Percentiles rank a stretch among this genome's conserved stretches.
Evolutionary conservation across 1,140 invertebrate genomes (phyloP).

Genomic region (Bombus superbus): DNA sequence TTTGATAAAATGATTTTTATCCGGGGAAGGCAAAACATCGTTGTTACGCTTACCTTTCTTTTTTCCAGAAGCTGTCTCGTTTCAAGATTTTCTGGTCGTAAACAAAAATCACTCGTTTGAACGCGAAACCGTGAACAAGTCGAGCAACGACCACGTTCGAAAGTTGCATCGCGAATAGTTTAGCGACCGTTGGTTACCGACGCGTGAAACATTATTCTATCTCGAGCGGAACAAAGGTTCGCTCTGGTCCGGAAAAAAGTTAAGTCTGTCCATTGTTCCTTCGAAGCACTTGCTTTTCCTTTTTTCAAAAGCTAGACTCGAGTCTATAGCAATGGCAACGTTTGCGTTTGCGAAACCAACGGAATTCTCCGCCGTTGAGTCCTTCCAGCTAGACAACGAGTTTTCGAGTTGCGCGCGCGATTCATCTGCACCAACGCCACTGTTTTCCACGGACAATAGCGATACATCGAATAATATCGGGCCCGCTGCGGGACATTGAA

Average conservation of each 20-base stretch:
- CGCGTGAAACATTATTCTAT: slow-evolving; percentile 13
- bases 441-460: slow-evolving; percentile 40
- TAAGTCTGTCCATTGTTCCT: slow-evolving; percentile 3
- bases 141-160: neutral
- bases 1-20: neutral
- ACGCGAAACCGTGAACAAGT: neutral
- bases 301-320: neutral
- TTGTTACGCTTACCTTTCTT: no score
- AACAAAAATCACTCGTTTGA: neutral
- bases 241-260: neutral
- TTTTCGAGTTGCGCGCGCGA: slow-evolving; percentile 10
- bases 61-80: neutral
- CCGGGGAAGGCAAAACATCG: neutral
- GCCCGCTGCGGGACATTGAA: neutral
- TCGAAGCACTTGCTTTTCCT: neutral
- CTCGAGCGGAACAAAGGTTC: neutral
- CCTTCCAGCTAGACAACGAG: neutral
- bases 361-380: neutral
- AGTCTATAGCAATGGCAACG: neutral
- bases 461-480: slow-evolving; percentile 51
- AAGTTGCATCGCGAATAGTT: neutral
- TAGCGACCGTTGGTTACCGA: neutral
- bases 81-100: neutral
- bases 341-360: neutral
- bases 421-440: slow-evolving; percentile 15